These are phyloP conservation scores for Phasia obesa DNA, from an alignment of 2,888 invertebrate species.

Conservation along the genomic window DNA sequence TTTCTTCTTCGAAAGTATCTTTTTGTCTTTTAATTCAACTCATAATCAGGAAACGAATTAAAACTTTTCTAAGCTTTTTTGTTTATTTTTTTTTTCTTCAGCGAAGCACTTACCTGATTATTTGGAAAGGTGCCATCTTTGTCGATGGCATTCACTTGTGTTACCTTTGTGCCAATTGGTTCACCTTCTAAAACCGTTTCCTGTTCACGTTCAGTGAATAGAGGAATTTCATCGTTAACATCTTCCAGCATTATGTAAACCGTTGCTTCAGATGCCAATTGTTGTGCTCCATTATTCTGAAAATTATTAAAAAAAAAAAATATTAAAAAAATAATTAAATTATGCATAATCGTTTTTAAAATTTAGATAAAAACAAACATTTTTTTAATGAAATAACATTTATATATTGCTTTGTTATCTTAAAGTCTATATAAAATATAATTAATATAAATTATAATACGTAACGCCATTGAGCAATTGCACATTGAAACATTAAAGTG, in stretches of 20 bases:
- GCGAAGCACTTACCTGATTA: conserved; percentile 88
- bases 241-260: conserved; percentile 97
- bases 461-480: too few relatives aligned
- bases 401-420: too few relatives aligned
- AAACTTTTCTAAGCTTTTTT: neutral
- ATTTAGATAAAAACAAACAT: too few relatives aligned
- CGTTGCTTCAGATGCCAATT: conserved; percentile 96
- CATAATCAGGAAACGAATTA: neutral
- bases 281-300: conserved; percentile 97
- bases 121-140: conserved; percentile 97
- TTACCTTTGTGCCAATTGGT: conserved; percentile 96
- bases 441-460: too few relatives aligned
- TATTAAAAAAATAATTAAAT: neutral
- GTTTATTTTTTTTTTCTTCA: neutral
- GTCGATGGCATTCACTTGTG: conserved; percentile 97
- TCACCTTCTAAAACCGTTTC: conserved; percentile 97
- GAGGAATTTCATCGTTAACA: conserved; percentile 98
- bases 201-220: conserved; percentile 97
- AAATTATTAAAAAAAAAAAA: conserved; percentile 55
- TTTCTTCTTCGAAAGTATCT: neutral
- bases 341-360: too few relatives aligned
- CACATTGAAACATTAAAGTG: too few relatives aligned
- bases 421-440: too few relatives aligned
- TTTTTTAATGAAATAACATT: too few relatives aligned
- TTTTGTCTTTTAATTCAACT: neutral